phyloP scores from a whole-genome alignment of 2,888 invertebrate species.

The Aromia moschata region DNA sequence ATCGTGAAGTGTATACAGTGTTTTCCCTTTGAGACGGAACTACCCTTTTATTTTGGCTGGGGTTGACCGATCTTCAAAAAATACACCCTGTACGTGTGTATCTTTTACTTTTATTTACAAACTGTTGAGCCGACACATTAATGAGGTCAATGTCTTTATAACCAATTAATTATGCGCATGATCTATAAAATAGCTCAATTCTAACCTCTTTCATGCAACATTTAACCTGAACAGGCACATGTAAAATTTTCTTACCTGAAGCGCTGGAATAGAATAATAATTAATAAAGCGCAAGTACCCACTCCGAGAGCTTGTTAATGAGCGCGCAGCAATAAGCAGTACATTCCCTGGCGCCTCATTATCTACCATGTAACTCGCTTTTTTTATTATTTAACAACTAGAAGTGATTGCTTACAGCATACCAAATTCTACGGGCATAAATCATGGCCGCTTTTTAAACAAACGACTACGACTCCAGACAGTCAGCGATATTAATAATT shows the following conservation, averaged over 20 bases:
- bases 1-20: too few species aligned
- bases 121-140: too few species aligned
- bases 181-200: slow-evolving; percentile 39
- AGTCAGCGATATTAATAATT: slow-evolving; percentile 12
- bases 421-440: slow-evolving; percentile 22
- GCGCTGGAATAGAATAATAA: slow-evolving; percentile 37
- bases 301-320: slow-evolving; percentile 18
- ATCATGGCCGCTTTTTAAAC: slow-evolving; percentile 22
- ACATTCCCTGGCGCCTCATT: slow-evolving; percentile 27
- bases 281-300: slow-evolving; percentile 39
- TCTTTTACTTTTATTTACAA: too few species aligned
- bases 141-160: slow-evolving; percentile 7
- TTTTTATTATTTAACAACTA: slow-evolving; percentile 18
- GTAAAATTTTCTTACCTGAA: slow-evolving; percentile 28
- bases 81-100: too few species aligned
- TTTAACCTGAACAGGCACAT: slow-evolving; percentile 36
- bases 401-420: slow-evolving; percentile 28
- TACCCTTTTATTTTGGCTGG: too few species aligned
- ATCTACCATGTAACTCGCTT: slow-evolving; percentile 16
- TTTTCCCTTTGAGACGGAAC: too few species aligned
- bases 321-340: slow-evolving; percentile 18
- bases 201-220: slow-evolving; percentile 42
- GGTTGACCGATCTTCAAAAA: too few species aligned
- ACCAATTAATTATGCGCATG: slow-evolving; percentile 38
- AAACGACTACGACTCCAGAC: background rate